phyloP scores from a whole-genome alignment of 1,140 invertebrate genomes.

The Formica exsecta region DNA sequence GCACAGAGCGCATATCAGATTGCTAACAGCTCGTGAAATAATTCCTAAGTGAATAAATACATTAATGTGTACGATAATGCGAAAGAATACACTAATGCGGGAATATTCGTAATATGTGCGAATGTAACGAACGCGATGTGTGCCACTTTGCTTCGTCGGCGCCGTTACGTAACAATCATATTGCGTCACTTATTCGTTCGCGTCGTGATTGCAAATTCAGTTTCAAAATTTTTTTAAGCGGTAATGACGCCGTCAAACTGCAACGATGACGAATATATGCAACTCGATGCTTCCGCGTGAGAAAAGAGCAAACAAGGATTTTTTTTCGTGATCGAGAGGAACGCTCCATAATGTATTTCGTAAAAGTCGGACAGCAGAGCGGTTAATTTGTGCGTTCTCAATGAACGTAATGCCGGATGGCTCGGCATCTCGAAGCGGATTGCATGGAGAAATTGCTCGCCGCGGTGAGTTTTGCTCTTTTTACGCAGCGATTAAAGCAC shows the following conservation, averaged over 20 bases:
- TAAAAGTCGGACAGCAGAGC: constrained; percentile 10
- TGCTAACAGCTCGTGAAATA: constrained; percentile 50
- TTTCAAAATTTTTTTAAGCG: constrained; percentile 34
- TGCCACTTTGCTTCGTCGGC: not conserved
- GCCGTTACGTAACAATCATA: constrained; percentile 19
- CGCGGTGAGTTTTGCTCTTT: not conserved
- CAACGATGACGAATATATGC: constrained; percentile 30
- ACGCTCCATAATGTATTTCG: not conserved
- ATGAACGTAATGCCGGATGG: not conserved
- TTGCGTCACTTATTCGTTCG: constrained; percentile 15
- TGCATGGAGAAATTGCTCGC: not conserved
- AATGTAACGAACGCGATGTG: not conserved
- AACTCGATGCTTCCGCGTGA: constrained; percentile 14
- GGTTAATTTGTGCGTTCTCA: constrained; percentile 18
- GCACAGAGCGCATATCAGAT: constrained; percentile 35
- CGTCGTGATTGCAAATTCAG: constrained; percentile 27
- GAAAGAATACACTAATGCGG: constrained; percentile 23
- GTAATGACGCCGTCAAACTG: not conserved
- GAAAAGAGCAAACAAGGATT: constrained; percentile 25
- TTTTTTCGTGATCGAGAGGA: constrained; percentile 19
- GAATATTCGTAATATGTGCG: constrained; percentile 28
- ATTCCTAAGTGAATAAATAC: constrained; percentile 46
- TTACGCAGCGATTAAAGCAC: constrained; percentile 22
- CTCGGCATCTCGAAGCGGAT: not conserved
- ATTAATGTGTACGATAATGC: constrained; percentile 38